These are phyloP conservation scores for Drosophila tanythrix DNA, from an alignment of 2,888 invertebrate species.

Conservation along the genomic window DNA sequence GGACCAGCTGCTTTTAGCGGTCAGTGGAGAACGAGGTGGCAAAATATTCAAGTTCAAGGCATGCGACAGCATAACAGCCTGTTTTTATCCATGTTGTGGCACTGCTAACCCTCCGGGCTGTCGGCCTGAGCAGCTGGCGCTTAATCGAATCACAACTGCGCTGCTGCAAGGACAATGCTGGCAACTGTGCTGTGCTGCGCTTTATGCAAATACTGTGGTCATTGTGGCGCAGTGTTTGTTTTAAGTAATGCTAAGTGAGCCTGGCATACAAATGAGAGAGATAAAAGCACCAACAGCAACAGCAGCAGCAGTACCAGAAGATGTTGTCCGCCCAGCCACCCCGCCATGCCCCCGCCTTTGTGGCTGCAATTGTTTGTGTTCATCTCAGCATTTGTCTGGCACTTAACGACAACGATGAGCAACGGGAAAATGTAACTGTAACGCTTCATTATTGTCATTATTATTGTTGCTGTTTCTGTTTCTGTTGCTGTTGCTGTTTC, in stretches of 20 bases:
- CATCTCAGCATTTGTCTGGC: constrained; percentile 53
- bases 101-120: constrained; percentile 9
- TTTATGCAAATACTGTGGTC: constrained; percentile 73
- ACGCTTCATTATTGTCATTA: constrained; percentile 69
- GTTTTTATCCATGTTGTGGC: constrained; percentile 22
- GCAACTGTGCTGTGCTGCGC: constrained; percentile 44
- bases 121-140: constrained; percentile 38
- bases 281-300: neutral
- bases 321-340: neutral
- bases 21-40: neutral
- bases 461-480: constrained; percentile 23
- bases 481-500: constrained; percentile 10
- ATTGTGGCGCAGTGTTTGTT: constrained; percentile 60
- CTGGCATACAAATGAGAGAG: constrained; percentile 35
- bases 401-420: constrained; percentile 60
- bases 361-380: constrained; percentile 42
- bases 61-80: constrained; percentile 23
- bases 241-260: constrained; percentile 59
- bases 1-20: constrained; percentile 9
- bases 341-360: neutral
- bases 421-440: constrained; percentile 56
- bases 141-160: constrained; percentile 65
- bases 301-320: neutral
- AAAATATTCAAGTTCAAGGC: constrained; percentile 53
- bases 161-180: constrained; percentile 62